Percentiles rank a stretch among this genome's conserved stretches.
phyloP scores from a whole-genome alignment of 1,140 invertebrate genomes.

The Zaprionus capensis region DNA sequence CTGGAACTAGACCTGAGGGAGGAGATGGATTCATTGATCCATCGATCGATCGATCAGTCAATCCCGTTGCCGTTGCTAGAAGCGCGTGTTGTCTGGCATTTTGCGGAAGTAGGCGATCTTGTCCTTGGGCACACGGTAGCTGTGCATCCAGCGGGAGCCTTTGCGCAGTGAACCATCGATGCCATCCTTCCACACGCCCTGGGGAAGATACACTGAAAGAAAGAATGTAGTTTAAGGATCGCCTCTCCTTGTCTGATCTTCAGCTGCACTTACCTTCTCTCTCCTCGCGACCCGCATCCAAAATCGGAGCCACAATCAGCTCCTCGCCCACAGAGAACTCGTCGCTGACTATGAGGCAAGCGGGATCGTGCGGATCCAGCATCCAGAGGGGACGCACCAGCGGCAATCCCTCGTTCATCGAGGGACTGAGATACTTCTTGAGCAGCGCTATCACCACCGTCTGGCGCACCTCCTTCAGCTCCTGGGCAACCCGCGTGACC shows the following conservation, averaged over 20 bases:
- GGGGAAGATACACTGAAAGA: conserved; percentile 91
- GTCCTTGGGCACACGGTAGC: conserved; percentile 91
- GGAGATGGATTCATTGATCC: no score
- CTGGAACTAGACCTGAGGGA: background rate
- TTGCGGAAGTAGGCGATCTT: conserved; percentile 94
- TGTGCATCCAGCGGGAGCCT: conserved; percentile 95
- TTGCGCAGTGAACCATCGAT: conserved; percentile 93
- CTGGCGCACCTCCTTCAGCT: conserved; percentile 90
- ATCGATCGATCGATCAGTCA: background rate
- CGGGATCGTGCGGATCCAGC: conserved; percentile 92
- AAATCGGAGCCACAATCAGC: conserved; percentile 95
- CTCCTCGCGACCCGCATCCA: conserved; percentile 88
- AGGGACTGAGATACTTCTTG: conserved; percentile 90
- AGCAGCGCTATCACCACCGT: conserved; percentile 91
- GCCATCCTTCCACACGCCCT: conserved; percentile 95
- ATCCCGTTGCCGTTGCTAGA: conserved; percentile 84
- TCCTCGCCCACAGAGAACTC: conserved; percentile 96
- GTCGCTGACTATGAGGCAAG: conserved; percentile 91
- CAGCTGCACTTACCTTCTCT: conserved; percentile 85
- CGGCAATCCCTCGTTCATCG: conserved; percentile 91
- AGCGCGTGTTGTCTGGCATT: conserved; percentile 93
- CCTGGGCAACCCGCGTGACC: conserved; percentile 91
- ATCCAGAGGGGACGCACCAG: conserved; percentile 96
- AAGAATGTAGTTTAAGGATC: background rate
- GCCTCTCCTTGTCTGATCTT: background rate